These are phyloP conservation scores for Sesamia inferens DNA, from an alignment of 2,888 invertebrate species.

Conservation along the genomic window DNA sequence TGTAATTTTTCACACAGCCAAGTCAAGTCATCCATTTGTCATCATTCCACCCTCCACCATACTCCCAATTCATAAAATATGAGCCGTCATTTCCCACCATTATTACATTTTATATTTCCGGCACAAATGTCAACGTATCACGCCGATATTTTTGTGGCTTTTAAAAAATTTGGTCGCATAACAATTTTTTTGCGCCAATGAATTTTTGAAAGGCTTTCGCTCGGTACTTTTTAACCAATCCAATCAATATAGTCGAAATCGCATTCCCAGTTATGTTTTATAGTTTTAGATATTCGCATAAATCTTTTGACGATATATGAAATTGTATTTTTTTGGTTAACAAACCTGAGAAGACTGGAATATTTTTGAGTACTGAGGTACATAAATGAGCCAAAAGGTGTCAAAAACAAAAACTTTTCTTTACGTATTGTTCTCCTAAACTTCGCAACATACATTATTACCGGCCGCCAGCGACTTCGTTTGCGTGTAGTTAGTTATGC, in stretches of 20 bases:
- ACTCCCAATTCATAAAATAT: constrained; percentile 42
- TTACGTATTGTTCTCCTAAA: neutral
- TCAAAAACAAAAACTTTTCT: too few species aligned
- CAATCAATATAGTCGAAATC: constrained; percentile 51
- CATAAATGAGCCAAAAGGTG: too few species aligned
- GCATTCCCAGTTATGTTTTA: constrained; percentile 35
- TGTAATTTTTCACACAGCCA: neutral
- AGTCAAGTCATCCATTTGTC: neutral
- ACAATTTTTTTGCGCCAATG: constrained; percentile 52
- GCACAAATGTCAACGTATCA: constrained; percentile 36
- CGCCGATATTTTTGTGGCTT: constrained; percentile 45
- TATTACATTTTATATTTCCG: constrained; percentile 36
- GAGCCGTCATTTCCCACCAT: constrained; percentile 33
- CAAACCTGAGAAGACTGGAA: neutral
- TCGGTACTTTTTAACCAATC: constrained; percentile 54
- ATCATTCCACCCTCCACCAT: neutral
- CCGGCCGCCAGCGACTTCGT: too few species aligned
- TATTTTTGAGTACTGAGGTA: neutral
- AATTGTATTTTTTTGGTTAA: neutral
- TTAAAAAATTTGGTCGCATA: constrained; percentile 47
- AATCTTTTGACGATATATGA: neutral
- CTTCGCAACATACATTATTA: neutral
- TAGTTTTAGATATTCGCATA: neutral
- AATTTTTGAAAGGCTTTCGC: constrained; percentile 60
- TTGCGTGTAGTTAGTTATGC: too few species aligned